Conservation (phyloP, 2,113 vertebrate species). For the Rhombomys opimus region DNA sequence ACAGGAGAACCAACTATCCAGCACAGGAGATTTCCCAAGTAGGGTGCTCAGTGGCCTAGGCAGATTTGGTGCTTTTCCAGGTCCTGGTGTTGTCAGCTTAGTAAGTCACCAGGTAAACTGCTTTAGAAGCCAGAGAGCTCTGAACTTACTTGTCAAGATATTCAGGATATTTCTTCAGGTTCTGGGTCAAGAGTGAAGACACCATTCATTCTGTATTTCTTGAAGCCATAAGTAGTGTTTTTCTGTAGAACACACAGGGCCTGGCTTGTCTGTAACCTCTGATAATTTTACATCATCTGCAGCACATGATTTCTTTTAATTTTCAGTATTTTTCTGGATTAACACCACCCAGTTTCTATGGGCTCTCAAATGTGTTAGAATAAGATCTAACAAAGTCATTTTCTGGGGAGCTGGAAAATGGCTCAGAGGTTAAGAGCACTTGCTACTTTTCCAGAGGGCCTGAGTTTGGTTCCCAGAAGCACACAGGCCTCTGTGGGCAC, state of each 20-base stretch:
- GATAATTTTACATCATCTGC: not conserved
- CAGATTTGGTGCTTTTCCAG: not conserved
- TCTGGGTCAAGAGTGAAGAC: not conserved
- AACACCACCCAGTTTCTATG: not conserved
- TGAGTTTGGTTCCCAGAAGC: not conserved
- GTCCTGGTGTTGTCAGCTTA: not conserved
- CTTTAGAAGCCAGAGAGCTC: not conserved
- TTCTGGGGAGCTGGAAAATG: not conserved
- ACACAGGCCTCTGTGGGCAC: not conserved
- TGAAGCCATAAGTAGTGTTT: not conserved
- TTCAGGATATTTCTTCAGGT: not conserved
- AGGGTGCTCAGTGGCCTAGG: not conserved
- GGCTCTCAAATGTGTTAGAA: slow-evolving; percentile 18
- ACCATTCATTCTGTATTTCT: not conserved
- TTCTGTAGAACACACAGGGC: not conserved
- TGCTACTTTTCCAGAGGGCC: not conserved
- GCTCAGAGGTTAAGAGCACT: not conserved
- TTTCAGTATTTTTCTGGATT: slow-evolving; percentile 24
- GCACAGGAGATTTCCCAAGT: not conserved
- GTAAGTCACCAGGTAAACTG: not conserved
- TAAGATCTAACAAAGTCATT: not conserved
- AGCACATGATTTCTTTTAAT: not conserved
- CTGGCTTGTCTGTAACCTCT: not conserved
- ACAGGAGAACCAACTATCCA: not conserved
- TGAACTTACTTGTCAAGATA: not conserved